These are phyloP conservation scores for Emydoidea blandingii DNA, from an alignment of 2,797 vertebrate species.

Conservation along the genomic window DNA sequence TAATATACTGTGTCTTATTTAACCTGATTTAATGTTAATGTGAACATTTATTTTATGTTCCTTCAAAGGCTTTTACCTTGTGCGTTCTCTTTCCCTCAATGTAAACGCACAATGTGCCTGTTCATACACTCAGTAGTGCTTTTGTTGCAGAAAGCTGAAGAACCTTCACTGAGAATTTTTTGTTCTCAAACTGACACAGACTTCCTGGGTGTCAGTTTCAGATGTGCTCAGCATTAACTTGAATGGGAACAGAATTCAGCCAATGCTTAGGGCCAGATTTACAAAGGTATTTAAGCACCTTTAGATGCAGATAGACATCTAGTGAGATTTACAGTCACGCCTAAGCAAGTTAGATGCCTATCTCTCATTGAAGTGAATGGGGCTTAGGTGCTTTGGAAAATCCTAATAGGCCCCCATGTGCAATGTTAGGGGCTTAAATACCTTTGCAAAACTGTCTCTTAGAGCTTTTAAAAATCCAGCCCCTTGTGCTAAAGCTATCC, in stretches of 20 bases:
- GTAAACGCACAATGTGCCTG: background rate
- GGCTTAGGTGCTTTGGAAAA: too few species aligned
- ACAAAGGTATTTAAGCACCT: background rate
- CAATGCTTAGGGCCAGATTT: background rate
- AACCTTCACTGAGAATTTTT: background rate
- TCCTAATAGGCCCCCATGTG: background rate
- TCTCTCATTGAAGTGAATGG: background rate
- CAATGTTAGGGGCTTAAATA: background rate
- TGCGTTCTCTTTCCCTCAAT: conserved; percentile 1
- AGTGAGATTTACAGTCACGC: background rate
- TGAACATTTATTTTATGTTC: conserved; percentile 64
- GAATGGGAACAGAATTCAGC: background rate
- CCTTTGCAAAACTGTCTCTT: rapidly evolving
- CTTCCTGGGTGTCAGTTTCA: too few species aligned
- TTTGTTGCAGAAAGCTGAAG: background rate
- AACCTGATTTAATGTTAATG: conserved; percentile 57
- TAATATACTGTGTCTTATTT: conserved; percentile 69
- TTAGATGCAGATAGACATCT: rapidly evolving
- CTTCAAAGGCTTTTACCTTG: conserved; percentile 29
- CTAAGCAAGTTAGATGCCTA: background rate
- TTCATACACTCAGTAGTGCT: background rate
- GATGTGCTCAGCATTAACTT: rapidly evolving
- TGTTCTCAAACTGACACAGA: background rate
- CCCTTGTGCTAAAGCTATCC: too few species aligned
- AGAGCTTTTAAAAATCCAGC: too few species aligned